A percentile compares a stretch with the other conserved stretches of the same genome.
These are phyloP conservation scores for Solea senegalensis DNA, from an alignment of 2,113 vertebrate genomes.

Conservation along the genomic window DNA sequence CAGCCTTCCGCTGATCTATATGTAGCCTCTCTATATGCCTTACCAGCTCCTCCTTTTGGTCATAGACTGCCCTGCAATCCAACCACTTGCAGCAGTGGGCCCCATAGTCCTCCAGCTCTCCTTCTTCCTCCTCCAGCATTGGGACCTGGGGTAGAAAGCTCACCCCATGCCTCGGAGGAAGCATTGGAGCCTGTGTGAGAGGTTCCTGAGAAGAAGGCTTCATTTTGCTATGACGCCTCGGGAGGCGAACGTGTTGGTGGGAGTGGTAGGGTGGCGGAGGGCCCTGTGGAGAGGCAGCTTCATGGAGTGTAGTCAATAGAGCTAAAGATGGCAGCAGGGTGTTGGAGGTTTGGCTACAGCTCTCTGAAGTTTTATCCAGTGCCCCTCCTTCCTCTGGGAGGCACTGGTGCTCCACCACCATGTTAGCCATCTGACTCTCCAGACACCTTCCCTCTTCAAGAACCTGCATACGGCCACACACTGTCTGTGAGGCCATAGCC, in stretches of 20 bases:
- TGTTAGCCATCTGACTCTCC: constrained; percentile 84
- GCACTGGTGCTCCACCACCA: constrained; percentile 87
- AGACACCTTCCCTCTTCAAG: constrained; percentile 82
- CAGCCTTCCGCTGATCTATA: constrained; percentile 93
- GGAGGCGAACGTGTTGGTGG: constrained; percentile 79
- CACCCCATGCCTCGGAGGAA: constrained; percentile 58
- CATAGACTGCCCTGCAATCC: constrained; percentile 87
- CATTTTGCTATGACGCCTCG: constrained; percentile 62
- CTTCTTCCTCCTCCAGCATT: constrained; percentile 85
- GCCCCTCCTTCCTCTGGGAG: constrained; percentile 56
- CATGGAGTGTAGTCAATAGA: constrained; percentile 36
- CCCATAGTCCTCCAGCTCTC: constrained; percentile 82
- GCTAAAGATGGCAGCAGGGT: constrained; percentile 65
- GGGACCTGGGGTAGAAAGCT: constrained; percentile 71
- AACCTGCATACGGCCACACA: constrained; percentile 83
- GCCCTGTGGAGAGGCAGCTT: constrained; percentile 70
- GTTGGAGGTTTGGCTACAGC: constrained; percentile 71
- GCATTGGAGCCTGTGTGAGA: constrained; percentile 30
- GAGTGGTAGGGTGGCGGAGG: constrained; percentile 90
- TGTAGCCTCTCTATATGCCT: constrained; percentile 94
- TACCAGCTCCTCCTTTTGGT: constrained; percentile 92
- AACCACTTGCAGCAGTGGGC: constrained; percentile 89
- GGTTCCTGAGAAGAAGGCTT: constrained; percentile 41
- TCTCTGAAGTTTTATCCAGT: constrained; percentile 48
- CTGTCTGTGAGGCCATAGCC: constrained; percentile 60